Evolutionary conservation across 2,888 invertebrate species (phyloP).

Genomic region (Himalopsyche tibetana): DNA sequence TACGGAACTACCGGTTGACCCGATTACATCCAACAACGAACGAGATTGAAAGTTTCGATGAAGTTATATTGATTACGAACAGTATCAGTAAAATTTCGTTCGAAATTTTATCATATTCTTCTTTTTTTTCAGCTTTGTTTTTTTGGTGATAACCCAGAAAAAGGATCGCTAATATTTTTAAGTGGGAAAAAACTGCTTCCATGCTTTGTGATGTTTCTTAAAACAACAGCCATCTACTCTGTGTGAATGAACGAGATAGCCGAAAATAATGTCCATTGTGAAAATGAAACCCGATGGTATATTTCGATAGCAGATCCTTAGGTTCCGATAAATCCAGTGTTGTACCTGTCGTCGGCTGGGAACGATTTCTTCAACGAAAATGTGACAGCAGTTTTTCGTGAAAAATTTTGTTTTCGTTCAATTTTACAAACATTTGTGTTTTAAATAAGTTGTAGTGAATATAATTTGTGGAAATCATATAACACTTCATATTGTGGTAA

Average conservation of each 20-base stretch:
- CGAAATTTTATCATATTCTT: background rate
- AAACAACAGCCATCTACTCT: background rate
- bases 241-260: constrained; percentile 18
- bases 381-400: constrained; percentile 22
- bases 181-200: constrained; percentile 13
- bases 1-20: constrained; percentile 34
- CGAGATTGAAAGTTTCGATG: constrained; percentile 12
- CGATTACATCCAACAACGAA: constrained; percentile 34
- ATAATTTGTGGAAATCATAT: constrained; percentile 19
- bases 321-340: background rate
- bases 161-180: constrained; percentile 1
- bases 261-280: constrained; percentile 38
- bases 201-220: constrained; percentile 35
- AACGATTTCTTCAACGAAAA: constrained; percentile 20
- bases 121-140: background rate
- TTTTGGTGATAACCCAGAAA: background rate
- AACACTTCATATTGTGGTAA: background rate
- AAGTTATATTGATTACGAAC: background rate
- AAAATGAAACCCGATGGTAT: constrained; percentile 51
- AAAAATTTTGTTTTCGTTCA: constrained; percentile 41
- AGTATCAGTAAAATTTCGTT: background rate
- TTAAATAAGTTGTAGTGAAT: constrained; percentile 28
- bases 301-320: constrained; percentile 56
- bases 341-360: constrained; percentile 8
- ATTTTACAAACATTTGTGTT: constrained; percentile 40